These are phyloP conservation scores for Acrobasis suavella DNA, from an alignment of 2,888 invertebrate species.

Conservation along the genomic window DNA sequence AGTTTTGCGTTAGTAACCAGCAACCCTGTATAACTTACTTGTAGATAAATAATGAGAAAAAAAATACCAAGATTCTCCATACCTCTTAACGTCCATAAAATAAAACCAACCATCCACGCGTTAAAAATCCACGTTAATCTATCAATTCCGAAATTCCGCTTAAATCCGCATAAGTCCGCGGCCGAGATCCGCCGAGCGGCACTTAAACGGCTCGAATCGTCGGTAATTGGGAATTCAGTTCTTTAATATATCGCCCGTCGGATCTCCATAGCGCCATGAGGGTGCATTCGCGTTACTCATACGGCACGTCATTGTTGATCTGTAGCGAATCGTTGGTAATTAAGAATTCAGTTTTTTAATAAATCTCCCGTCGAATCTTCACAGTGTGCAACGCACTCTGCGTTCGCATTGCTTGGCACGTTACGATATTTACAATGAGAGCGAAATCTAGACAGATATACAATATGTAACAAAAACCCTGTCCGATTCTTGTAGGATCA, in stretches of 20 bases:
- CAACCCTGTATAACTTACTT: too few species aligned
- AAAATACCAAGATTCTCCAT: background rate
- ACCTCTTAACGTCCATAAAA: background rate
- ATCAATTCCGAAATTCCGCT: conserved; percentile 23
- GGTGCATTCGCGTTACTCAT: conserved; percentile 44
- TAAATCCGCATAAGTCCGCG: conserved; percentile 23
- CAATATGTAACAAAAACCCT: too few species aligned
- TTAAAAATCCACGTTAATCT: conserved; percentile 18
- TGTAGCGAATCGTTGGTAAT: background rate
- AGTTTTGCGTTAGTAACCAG: too few species aligned
- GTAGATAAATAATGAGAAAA: too few species aligned
- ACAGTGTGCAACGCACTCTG: too few species aligned
- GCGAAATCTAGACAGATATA: too few species aligned
- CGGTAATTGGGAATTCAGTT: conserved; percentile 72
- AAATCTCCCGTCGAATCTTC: too few species aligned
- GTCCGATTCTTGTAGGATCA: too few species aligned
- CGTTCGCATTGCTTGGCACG: too few species aligned
- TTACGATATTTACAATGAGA: too few species aligned
- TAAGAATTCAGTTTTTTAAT: too few species aligned
- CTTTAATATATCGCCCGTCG: conserved; percentile 72
- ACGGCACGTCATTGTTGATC: conserved; percentile 10
- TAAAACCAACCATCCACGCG: background rate
- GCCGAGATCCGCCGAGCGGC: conserved; percentile 40
- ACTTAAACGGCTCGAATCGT: conserved; percentile 67
- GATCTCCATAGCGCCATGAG: conserved; percentile 42